Percentiles rank a stretch among this genome's conserved stretches.
phyloP scores from a whole-genome alignment of 2,888 invertebrate genomes.

The Harpalus rufipes region DNA sequence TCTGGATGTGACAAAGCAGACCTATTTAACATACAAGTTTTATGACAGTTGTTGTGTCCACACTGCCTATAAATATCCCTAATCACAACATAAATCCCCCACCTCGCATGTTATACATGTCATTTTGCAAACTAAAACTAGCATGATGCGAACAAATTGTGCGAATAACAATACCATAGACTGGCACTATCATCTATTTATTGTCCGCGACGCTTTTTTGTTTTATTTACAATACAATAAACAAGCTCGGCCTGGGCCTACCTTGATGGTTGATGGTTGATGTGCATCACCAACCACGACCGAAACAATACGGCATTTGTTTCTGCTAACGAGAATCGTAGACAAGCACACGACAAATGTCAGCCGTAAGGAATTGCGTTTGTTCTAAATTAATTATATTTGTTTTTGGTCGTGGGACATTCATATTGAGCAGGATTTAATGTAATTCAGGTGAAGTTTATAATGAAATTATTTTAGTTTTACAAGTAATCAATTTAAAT shows the following conservation, averaged over 20 bases:
- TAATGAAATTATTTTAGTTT: background rate
- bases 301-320: conserved; percentile 49
- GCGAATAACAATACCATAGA: conserved; percentile 34
- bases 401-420: background rate
- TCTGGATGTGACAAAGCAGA: background rate
- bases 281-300: conserved; percentile 46
- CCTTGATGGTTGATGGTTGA: conserved; percentile 32
- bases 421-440: background rate
- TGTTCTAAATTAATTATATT: conserved; percentile 5
- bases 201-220: conserved; percentile 14
- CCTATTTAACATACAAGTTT: background rate
- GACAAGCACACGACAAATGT: conserved; percentile 29
- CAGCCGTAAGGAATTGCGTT: conserved; percentile 28
- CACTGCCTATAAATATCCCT: background rate
- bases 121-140: conserved; percentile 5
- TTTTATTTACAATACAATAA: conserved; percentile 21
- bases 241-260: conserved; percentile 12
- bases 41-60: background rate
- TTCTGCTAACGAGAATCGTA: conserved; percentile 33
- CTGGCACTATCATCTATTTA: conserved; percentile 44
- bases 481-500: background rate
- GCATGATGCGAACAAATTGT: conserved; percentile 21
- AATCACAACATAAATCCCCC: background rate
- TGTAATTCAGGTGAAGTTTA: background rate
- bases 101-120: background rate